Evolutionary conservation across 2,113 vertebrate species (phyloP), one percentile per base, ranked within the genome.

Genomic region (Hydropotes inermis): DNA sequence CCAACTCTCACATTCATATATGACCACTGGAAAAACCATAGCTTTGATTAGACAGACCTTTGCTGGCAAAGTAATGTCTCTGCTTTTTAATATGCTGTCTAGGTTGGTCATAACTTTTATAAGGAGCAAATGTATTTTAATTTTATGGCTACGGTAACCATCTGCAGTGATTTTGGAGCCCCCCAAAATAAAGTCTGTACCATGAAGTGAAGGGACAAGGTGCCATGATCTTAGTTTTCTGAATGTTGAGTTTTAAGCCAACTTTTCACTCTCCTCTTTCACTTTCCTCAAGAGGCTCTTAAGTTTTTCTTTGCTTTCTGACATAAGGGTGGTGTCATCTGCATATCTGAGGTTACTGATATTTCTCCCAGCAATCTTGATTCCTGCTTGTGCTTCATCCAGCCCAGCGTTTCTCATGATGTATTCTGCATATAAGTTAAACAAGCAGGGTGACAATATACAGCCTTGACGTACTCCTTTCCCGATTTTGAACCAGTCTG

Each of bases 201-300:
- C 43, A 43, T 43, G 17, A 67, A 36, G 17, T 36, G 8, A 19
- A n/a, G 3, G 61, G 61, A 36, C n/a, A 0, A 4, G 64, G 11
- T 70, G 64, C n/a, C n/a, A 70, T 36, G 64, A 36, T 21, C 64
- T 70, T 70, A 21, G 64, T 70, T 70, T 70, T 36, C 64, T 36
- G 8, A 70, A 36, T 70, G 64, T 36, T 70, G 64, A 36, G n/a
- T n/a, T 70, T 70, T 36, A 70, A 67, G 64, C 8, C 64, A 70
- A 70, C 64, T 70, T 36, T 36, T 36, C 4, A 70, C n/a, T 21
- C 30, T 67, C 64, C 8, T 67, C n/a, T 70, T 36, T 70, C 64
- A 67, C 33, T 67, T 67, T 64, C 7, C 4, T 64, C 61, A 67
- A 67, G 16, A 67, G 64, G 64, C 16, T 67, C 64, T 67, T 67